Evolutionary conservation across 2,797 vertebrate species (phyloP), one percentile per base, ranked within the genome.

Genomic region (Thamnophis elegans): DNA sequence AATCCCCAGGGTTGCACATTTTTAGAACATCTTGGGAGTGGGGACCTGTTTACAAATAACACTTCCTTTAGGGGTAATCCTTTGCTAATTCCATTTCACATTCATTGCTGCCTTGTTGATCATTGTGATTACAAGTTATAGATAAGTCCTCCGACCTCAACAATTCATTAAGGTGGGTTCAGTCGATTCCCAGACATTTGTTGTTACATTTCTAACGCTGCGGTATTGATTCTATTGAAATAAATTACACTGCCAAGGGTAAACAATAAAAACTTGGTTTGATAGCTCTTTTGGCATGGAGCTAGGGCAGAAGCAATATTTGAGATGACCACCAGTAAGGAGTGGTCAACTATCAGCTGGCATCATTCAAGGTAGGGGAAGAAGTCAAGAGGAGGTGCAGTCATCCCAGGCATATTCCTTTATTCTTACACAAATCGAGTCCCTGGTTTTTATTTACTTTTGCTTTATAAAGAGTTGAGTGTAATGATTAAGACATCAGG

Each of bases 311-410:
- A 94, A 65, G 93, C 82, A 92, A 94, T 53, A 89, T 85, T 92
- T 86, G 91, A 91, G 9, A 1, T 92, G 95, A 96, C 93, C 91
- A 93, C 55, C 94, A 92, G 55, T 47, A 91, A 91, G 88, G 65
- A 91, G 94, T 47, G 90, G 94, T 90, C 95, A 96, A 94, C 93
- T 93, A 95, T 47, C 56, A 92, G 89, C 91, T 51, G 92, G 73
- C 85, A 87, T 89, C 13, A 89, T 89, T 93, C 88, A 94, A 95
- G 95, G 47, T 65, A 65, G 85, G 87, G 25, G 92, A 93, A 92
- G 92, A 90, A 92, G 73, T 91, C 95, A 82, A 92, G n/a, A 0
- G 4, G 65, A 65, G 92, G 55, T 59, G 90, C 88, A 89, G 32
- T 78, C 88, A 68, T 87, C 25, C 92, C 85, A 93, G 56, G 92